Evolutionary conservation across 1,140 invertebrate species (phyloP), one percentile per base, ranked within the genome.

Genomic region (Aphaenogaster floridana): DNA sequence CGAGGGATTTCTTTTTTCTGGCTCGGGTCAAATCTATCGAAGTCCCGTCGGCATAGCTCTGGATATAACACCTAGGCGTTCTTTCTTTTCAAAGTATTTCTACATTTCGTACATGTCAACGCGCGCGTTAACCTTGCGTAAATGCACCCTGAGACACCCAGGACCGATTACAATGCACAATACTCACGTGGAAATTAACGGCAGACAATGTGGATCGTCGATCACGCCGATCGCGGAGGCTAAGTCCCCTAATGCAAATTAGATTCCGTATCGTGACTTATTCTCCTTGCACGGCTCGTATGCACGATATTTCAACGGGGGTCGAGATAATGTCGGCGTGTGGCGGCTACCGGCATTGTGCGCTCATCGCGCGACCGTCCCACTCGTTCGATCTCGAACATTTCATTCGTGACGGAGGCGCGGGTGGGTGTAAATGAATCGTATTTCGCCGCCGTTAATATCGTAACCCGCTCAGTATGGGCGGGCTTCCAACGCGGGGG

Each of bases 391-490:
- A 89, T 91, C 88, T 87, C 86, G 80, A 86, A 71, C 85, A 74
- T 63, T 90, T 91, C 90, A 88, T 93, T 91, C 91, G 89, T 64
- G 52, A 39, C 50, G 57, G 48, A 61, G 66, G 72, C 71, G 72
- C 48, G 85, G 63, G 88, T 91, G 88, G 89, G 89, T 91, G 88
- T 88, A 89, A 92, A 93, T 89, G 92, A 93, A 92, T 90, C 87
- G 88, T 88, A 92, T 90, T 93, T 90, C 86, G 66, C 79, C 87
- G 86, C 64, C 74, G 78, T 86, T 90, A 91, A 86, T 90, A 90
- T 86, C 87, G 91, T 87, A 88, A 90, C 87, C 71, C 76, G 76
- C 78, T 48, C 59, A 54, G 63, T 64, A 87, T 92, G 84, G 91
- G 91, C 87, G 91, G 87, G 77, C 28, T 68, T 68, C 28, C 42